Evolutionary conservation across 1,140 invertebrate genomes (phyloP).

Genomic region (Caenorhabditis brenneri): DNA sequence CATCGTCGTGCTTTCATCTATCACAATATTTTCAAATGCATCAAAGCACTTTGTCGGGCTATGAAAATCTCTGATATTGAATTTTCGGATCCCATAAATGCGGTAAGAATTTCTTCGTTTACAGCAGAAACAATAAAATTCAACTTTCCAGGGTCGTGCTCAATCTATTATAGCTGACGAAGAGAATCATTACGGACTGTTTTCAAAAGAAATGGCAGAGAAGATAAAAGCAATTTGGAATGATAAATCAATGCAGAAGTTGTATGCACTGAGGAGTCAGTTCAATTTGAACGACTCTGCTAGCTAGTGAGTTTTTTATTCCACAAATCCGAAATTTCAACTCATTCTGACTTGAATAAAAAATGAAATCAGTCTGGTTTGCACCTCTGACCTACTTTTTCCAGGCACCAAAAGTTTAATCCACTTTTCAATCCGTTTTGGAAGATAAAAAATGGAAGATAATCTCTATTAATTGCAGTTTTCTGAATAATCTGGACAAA

Average conservation of each 20-base stretch:
- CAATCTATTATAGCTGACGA: slow-evolving; percentile 19
- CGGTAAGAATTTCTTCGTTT: neutral
- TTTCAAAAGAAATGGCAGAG: slow-evolving; percentile 38
- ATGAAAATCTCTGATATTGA: slow-evolving; percentile 12
- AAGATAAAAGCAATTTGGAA: slow-evolving; percentile 49
- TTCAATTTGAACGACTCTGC: slow-evolving; percentile 58
- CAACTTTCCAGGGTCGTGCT: slow-evolving; percentile 22
- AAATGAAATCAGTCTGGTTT: neutral
- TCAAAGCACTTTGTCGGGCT: slow-evolving; percentile 15
- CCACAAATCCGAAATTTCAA: too few relatives aligned
- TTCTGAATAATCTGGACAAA: slow-evolving; percentile 37
- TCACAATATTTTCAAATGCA: slow-evolving; percentile 46
- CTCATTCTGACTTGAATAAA: too few relatives aligned
- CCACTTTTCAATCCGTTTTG: too few relatives aligned
- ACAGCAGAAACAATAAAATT: neutral
- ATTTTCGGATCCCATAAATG: slow-evolving; percentile 44
- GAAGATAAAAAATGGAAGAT: neutral
- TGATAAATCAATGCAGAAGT: slow-evolving; percentile 46
- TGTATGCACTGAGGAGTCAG: slow-evolving; percentile 38
- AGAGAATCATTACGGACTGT: slow-evolving; percentile 40
- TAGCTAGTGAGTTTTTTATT: slow-evolving; percentile 47
- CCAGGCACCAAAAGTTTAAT: neutral
- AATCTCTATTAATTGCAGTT: slow-evolving; percentile 29
- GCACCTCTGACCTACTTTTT: neutral
- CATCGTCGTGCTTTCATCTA: slow-evolving; percentile 54